Evolutionary conservation across 2,797 vertebrate species (phyloP), one percentile per base, ranked within the genome.

Genomic region (Microctenopoma stevenorrisi): DNA sequence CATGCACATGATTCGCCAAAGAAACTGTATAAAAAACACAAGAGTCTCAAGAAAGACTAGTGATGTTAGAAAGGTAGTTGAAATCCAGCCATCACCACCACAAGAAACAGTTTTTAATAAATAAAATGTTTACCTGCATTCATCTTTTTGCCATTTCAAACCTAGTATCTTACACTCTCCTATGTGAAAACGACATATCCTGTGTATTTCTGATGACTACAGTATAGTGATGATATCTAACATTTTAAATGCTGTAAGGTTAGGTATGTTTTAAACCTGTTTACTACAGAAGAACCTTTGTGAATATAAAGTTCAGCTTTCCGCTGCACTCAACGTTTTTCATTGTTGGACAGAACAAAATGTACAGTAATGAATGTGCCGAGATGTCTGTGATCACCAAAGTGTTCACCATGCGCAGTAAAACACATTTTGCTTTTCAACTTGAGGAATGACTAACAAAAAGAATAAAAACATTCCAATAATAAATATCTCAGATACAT

Each of bases 401-500:
- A 74, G 43, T 66, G 42, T 64, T 69, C 37, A 68, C 67, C 78
- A 87, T 78, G 72, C 37, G 79, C 74, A 80, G 73, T 67, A 40
- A 80, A 86, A 84, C 83, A 59, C 18, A 4, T 57, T 35, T 44
- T 3, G 14, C 59, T 57, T 82, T 83, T 37, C 50, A 57, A 65
- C 58, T 71, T 40, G 57, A 76, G 74, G 53, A 84, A 72, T 22
- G 68, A 89, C 79, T 28, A 69, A 86, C 47, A 74, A 71, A 78
- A 65, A 78, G 46, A 66, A 33, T 76, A 43, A 67, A 78, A 74
- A 79, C 78, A 81, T 54, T 76, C 72, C 75, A 72, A 47, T 64
- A 81, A 88, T 90, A 83, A 79, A 90, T 83, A 89, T 63, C 54
- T 81, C 55, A 68, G 61, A 85, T 88, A 82, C 56, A 68, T 76